Evolutionary conservation across 2,113 vertebrate genomes (phyloP), one percentile per base, ranked within the genome.

Genomic region (Irena cyanogastra): DNA sequence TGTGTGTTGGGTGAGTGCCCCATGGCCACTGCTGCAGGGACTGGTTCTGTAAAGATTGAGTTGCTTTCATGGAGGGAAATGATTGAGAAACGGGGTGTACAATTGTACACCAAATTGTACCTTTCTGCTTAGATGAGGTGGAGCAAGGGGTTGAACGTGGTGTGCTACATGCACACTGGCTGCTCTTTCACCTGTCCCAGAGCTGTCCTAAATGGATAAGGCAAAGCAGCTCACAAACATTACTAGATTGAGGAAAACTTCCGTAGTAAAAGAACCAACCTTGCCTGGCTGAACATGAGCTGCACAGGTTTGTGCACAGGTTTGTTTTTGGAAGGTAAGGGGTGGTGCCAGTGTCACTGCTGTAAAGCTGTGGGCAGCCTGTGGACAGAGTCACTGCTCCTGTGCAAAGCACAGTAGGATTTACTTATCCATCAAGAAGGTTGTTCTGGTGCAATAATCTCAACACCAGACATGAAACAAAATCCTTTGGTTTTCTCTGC

Each of bases 331-430:
- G 44, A 44, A 91, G 41, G 13, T 21, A 19, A n/a, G 8, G 26
- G 28, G 1, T 44, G 33, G 24, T 86, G 22, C 4, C 1, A 23
- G 18, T 39, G 31, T 59, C 49, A 50, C 0, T 2, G 35, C 50
- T 79, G 44, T 44, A 68, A 33, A 89, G 16, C 63, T 63, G 27
- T 72, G 30, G 49, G 47, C 53, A 59, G 63, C 59, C 31, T 72
- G 3, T 15, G 49, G 54, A 49, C 44, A 74, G 35, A 77, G 7
- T 60, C 4, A 4, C 19, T 60, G 45, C 33, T 45, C 30, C 60
- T 74, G 14, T 50, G 60, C 49, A 78, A 57, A 72, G 44, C 49
- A 39, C n/a, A 39, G 64, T 30, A 45, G 42, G 54, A 22, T 54
- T 89, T 39, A 27, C 18, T 5, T 49, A 3, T 3, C 31, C 27